Conservation (phyloP, 64 coral and sea anemone species). For the Platygyra sinensis region DNA sequence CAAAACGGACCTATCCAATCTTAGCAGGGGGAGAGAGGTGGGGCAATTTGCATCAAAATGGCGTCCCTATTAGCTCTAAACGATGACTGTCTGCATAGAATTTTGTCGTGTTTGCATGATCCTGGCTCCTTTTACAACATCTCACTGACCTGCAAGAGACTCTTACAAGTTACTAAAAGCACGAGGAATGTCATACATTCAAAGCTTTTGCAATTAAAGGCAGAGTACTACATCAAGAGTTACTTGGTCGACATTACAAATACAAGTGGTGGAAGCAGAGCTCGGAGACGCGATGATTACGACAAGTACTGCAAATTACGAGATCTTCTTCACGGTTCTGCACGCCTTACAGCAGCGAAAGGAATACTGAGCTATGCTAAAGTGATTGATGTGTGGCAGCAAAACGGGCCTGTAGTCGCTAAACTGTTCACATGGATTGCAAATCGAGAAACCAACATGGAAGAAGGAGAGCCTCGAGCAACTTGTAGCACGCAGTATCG, state of each 20-base stretch:
- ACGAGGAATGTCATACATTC: slow-evolving; percentile 36
- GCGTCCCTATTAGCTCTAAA: slow-evolving; percentile 43
- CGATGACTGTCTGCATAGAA: slow-evolving; percentile 52
- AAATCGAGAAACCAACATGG: background rate
- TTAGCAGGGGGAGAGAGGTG: too few species aligned
- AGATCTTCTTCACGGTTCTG: slow-evolving; percentile 16
- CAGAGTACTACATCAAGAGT: slow-evolving; percentile 58
- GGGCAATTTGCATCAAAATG: background rate
- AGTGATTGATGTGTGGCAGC: slow-evolving; percentile 54
- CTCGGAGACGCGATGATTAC: background rate
- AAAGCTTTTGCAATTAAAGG: slow-evolving; percentile 43
- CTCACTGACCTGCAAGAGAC: slow-evolving; percentile 59
- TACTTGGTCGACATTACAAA: background rate
- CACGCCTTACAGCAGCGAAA: background rate
- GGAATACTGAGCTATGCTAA: slow-evolving; percentile 35
- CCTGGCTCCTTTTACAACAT: slow-evolving; percentile 28
- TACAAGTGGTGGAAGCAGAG: too few species aligned
- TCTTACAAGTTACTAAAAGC: slow-evolving; percentile 26
- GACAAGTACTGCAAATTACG: background rate
- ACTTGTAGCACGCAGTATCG: slow-evolving; percentile 54
- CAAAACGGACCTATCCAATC: too few species aligned
- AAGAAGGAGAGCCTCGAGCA: slow-evolving; percentile 40
- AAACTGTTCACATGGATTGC: slow-evolving; percentile 69
- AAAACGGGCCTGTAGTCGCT: slow-evolving; percentile 62
- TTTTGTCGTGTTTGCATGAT: slow-evolving; percentile 39